Percentiles rank a stretch among this genome's conserved stretches.
Evolutionary conservation across 2,888 invertebrate species (phyloP).

Genomic region (Agrochola macilenta): DNA sequence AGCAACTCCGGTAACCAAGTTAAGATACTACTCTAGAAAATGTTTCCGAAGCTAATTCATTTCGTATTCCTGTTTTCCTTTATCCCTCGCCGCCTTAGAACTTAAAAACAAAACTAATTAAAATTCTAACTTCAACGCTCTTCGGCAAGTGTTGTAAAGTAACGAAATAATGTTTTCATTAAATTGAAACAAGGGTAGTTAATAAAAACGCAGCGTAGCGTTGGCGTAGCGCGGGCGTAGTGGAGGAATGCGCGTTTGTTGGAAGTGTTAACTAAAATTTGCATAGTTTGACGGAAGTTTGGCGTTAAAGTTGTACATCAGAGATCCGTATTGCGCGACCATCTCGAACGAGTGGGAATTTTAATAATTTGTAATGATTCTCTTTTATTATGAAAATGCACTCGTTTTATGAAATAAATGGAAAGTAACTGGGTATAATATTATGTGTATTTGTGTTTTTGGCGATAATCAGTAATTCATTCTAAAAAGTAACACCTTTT

Average conservation of each 20-base stretch:
- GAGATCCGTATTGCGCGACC: constrained; percentile 69
- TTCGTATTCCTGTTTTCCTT: constrained; percentile 50
- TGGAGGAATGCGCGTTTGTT: constrained; percentile 77
- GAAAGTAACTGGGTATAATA: background rate
- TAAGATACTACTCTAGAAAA: constrained; percentile 48
- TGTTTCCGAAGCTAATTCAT: constrained; percentile 51
- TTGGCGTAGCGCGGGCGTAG: constrained; percentile 52
- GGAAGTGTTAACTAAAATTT: constrained; percentile 85
- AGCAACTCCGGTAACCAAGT: constrained; percentile 41
- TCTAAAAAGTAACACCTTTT: background rate
- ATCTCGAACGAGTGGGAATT: constrained; percentile 48
- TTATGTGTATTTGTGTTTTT: background rate
- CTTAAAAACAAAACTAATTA: constrained; percentile 69
- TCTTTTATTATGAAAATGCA: constrained; percentile 1
- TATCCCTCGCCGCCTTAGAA: constrained; percentile 49
- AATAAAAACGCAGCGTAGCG: constrained; percentile 62
- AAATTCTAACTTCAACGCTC: constrained; percentile 65
- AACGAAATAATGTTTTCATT: constrained; percentile 65
- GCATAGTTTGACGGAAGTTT: constrained; percentile 84
- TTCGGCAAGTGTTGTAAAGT: constrained; percentile 62
- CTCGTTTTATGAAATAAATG: background rate
- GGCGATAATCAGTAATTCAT: background rate
- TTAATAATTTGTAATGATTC: constrained; percentile 48
- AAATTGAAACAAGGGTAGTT: constrained; percentile 59
- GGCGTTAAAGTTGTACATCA: constrained; percentile 77